Evolutionary conservation across 1,140 invertebrate genomes (phyloP).

Genomic region (Drosophila simulans): DNA sequence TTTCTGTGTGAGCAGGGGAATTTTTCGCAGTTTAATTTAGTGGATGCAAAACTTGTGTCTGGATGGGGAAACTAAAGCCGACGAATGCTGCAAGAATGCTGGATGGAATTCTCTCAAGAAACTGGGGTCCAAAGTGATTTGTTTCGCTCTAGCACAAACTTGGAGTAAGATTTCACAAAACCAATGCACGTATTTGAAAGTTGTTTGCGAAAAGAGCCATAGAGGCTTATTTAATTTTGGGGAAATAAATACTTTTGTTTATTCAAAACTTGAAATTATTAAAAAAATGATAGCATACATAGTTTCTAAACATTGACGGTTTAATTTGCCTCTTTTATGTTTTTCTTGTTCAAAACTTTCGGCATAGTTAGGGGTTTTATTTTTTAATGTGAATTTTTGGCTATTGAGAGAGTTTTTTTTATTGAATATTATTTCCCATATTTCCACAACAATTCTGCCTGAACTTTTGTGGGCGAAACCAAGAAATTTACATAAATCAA

Average conservation of each 20-base stretch:
- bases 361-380: neutral
- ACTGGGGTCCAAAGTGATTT: neutral
- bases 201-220: neutral
- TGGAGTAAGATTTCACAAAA: neutral
- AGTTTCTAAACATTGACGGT: neutral
- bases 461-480: slow-evolving; percentile 21
- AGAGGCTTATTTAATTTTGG: neutral
- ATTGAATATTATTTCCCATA: slow-evolving; percentile 22
- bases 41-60: slow-evolving; percentile 46
- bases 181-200: neutral
- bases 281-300: neutral
- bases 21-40: slow-evolving; percentile 63
- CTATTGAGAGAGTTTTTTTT: slow-evolving; percentile 6
- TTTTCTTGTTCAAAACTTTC: slow-evolving; percentile 2
- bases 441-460: slow-evolving; percentile 26
- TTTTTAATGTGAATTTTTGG: neutral
- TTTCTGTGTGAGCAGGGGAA: slow-evolving; percentile 34
- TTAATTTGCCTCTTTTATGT: neutral
- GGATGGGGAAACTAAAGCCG: neutral
- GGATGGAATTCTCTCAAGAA: neutral
- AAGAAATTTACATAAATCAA: slow-evolving; percentile 51
- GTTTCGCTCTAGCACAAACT: neutral
- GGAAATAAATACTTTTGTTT: no score
- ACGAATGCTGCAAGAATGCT: neutral
- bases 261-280: neutral